phyloP scores from a whole-genome alignment of 2,797 vertebrate genomes.

The Gallirallus australis region DNA sequence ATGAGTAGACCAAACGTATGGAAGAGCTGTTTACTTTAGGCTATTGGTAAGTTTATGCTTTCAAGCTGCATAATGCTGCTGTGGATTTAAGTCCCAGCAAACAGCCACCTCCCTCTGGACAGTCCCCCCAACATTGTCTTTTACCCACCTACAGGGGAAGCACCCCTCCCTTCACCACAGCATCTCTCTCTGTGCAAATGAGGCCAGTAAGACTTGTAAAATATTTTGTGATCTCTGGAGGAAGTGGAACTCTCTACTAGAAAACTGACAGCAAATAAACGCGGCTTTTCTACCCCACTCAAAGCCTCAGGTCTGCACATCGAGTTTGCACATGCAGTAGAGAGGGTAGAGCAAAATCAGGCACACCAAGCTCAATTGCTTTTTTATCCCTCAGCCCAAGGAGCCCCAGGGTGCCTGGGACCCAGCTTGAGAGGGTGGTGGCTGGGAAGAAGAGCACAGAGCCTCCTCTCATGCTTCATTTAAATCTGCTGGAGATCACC shows the following conservation, averaged over 20 bases:
- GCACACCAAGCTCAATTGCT: background rate
- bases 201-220: background rate
- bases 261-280: background rate
- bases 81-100: background rate
- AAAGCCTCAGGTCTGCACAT: background rate
- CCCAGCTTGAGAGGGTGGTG: background rate
- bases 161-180: background rate
- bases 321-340: background rate
- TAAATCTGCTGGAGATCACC: background rate
- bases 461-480: background rate
- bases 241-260: background rate
- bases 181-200: background rate
- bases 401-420: background rate
- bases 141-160: background rate
- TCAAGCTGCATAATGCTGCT: background rate
- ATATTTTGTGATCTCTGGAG: background rate
- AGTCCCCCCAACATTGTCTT: background rate
- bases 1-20: background rate
- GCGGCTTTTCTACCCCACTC: background rate
- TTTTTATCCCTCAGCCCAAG: background rate
- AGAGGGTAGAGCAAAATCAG: background rate
- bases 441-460: background rate
- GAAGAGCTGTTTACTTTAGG: background rate
- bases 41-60: background rate
- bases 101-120: background rate